These are phyloP conservation scores for Nymphicus hollandicus DNA, from an alignment of 2,113 vertebrate genomes.

Conservation along the genomic window DNA sequence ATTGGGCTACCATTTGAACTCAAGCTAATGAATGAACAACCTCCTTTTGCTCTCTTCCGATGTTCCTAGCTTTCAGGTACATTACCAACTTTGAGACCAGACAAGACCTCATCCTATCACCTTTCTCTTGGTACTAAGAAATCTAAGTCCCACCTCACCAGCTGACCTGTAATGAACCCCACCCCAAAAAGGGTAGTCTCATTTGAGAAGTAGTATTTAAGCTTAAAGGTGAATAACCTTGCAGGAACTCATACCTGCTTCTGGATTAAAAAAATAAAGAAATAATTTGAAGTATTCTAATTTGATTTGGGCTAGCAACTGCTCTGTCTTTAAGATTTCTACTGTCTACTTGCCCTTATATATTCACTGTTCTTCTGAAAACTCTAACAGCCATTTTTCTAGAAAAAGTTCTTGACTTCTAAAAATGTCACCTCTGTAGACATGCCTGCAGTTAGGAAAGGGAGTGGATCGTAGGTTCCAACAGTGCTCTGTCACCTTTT, in stretches of 20 bases:
- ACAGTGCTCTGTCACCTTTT: not conserved
- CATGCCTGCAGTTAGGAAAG: not conserved
- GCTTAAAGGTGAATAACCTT: not conserved
- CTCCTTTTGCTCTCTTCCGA: not conserved
- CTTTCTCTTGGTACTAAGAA: not conserved
- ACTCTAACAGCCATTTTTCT: not conserved
- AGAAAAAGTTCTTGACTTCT: not conserved
- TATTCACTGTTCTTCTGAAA: not conserved
- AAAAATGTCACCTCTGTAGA: not conserved
- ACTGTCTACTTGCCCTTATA: fast-evolving
- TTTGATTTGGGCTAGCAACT: not conserved
- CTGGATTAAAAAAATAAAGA: not conserved
- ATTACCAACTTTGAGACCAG: not conserved
- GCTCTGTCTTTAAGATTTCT: not conserved
- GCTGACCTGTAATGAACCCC: not conserved
- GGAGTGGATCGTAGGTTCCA: not conserved
- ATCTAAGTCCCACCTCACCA: not conserved
- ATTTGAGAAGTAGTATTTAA: not conserved
- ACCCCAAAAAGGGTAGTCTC: not conserved
- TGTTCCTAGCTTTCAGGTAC: not conserved
- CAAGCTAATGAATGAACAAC: not conserved
- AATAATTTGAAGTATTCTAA: not conserved
- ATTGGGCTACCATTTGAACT: not conserved
- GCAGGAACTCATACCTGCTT: not conserved
- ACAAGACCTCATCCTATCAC: not conserved